Evolutionary conservation across 2,797 vertebrate genomes (phyloP), one percentile per base, ranked within the genome.

Genomic region (Valencia hispanica): DNA sequence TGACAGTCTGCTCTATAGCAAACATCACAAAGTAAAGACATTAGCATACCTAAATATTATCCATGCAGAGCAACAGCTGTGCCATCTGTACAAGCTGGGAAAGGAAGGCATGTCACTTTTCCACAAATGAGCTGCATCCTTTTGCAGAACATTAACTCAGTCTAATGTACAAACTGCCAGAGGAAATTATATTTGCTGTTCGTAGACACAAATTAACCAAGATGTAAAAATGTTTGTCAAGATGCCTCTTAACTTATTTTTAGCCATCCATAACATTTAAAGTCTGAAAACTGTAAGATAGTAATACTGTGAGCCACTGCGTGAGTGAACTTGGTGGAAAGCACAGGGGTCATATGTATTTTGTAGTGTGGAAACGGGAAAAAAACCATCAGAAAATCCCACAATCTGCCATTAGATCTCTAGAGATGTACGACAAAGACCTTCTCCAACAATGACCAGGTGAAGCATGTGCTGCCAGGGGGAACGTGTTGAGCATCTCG

Each of bases 21-120:
- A 82, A 86, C 57, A 70, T 48, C 65, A 45, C 68, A 43, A 78
- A 79, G 22, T 30, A 43, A 9, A 78, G 74, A 53, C 17, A 84
- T 81, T 66, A 78, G 59, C 77, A 70, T 72, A 55, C 12, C 74
- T 63, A 78, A 76, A 74, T 68, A 75, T 34, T 39, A 72, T 3
- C 61, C 66, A 51, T 34, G 45, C 66, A 68, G 53, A 77, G 69
- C 30, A 22, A 69, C 74, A 83, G 71, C 69, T 79, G 75, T 71
- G 61, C 73, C 22, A 47, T 34, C 55, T 75, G 48, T 75, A n/a
- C 53, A 48, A n/a, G 32, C 61, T 63, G 70, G 14, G 41, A 39
- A 32, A 39, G 18, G 36, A 80, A 30, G 7, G 51, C 18, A 22
- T 32, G 43, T 43, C 25, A 79, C 32, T 72, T 48, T 68, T 69